Base-by-base conservation (phyloP, 2,113 vertebrate genomes). In the Phylloscopus whistleri region DNA sequence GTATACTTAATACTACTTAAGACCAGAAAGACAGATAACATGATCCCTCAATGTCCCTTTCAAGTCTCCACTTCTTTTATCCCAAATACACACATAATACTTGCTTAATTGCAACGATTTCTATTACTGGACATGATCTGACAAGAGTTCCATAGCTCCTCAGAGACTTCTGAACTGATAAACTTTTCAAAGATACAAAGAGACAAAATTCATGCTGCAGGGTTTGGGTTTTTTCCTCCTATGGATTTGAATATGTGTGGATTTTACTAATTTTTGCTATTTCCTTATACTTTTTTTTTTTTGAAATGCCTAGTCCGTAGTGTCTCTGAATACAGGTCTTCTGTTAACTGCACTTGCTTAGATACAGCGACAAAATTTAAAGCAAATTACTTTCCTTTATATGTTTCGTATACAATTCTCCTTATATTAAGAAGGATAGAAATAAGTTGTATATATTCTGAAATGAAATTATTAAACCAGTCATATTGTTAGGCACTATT, bases 171-270 rank as follows among this genome's bases (percentile, higher is more conserved):
- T 56, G 16, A 82, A 75, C 4, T 67, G n/a, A 55, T 35, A 58
- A 70, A 39, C 1, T 28, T 44, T 67, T 58, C 23, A 79, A n/a
- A 58, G 22, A 22, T 8, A 43, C 3, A 66, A 58, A 85, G 3
- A 72, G 7, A 44, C 6, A 70, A 66, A 87, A 74, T 22, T 77
- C 3, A 41, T n/a, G 2, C 23, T 55, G 16, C 6, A 41, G 4
- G 5, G 5, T 3, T 44, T 74, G 31, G 2, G 9, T 0, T 28
- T 28, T 58, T 60, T 27, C 6, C 67, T 4, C 21, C 8, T 46
- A 18, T 22, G 7, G 13, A 76, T 69, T 87, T 84, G 9, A 73
- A 35, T 30, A 64, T 18, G 21, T 13, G 10, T 24, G 9, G 1
- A 4, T 67, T 82, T 89, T n/a, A 31, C 4, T 41, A 15, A 7